Conservation (phyloP, 2,797 vertebrate genomes). For the Microcaecilia unicolor region DNA sequence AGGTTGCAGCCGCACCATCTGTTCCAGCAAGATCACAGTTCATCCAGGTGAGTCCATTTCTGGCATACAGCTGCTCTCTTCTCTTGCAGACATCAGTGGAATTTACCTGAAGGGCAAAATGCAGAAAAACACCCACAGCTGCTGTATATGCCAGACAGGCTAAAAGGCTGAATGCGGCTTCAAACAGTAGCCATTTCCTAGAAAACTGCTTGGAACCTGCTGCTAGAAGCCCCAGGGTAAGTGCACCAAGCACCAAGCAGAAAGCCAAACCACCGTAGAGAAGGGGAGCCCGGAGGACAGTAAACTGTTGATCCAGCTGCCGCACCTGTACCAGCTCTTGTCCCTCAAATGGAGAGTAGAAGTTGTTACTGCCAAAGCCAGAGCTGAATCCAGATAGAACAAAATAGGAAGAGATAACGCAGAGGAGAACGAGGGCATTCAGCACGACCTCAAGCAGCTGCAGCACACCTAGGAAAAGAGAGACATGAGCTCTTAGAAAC, state of each 20-base stretch:
- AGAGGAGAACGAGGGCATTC: slow-evolving; percentile 43
- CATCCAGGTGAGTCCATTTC: slow-evolving; percentile 22
- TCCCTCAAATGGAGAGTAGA: slow-evolving; percentile 42
- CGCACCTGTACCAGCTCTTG: slow-evolving; percentile 39
- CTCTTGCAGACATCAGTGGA: slow-evolving; percentile 9
- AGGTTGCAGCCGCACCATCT: slow-evolving; percentile 9
- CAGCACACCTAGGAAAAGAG: slow-evolving; percentile 35
- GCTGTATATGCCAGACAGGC: slow-evolving; percentile 7
- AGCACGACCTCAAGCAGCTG: slow-evolving; percentile 43
- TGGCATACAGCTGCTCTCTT: slow-evolving; percentile 10
- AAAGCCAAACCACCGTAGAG: slow-evolving; percentile 34
- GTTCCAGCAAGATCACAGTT: slow-evolving; percentile 15
- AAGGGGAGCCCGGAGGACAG: slow-evolving; percentile 31
- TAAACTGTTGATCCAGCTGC: slow-evolving; percentile 41
- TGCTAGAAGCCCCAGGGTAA: slow-evolving; percentile 34
- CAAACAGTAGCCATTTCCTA: slow-evolving; percentile 7
- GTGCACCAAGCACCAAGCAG: slow-evolving; percentile 30
- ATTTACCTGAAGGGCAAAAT: slow-evolving; percentile 19
- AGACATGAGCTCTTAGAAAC: too few relatives aligned
- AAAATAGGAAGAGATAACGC: slow-evolving; percentile 44
- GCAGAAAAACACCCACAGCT: slow-evolving; percentile 9
- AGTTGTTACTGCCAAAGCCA: slow-evolving; percentile 27
- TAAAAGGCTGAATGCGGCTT: slow-evolving; percentile 2
- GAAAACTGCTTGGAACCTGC: slow-evolving; percentile 21
- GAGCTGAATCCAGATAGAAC: slow-evolving; percentile 45